These are phyloP conservation scores for Contarinia nasturtii DNA, from an alignment of 1,140 invertebrate genomes.

Conservation along the genomic window DNA sequence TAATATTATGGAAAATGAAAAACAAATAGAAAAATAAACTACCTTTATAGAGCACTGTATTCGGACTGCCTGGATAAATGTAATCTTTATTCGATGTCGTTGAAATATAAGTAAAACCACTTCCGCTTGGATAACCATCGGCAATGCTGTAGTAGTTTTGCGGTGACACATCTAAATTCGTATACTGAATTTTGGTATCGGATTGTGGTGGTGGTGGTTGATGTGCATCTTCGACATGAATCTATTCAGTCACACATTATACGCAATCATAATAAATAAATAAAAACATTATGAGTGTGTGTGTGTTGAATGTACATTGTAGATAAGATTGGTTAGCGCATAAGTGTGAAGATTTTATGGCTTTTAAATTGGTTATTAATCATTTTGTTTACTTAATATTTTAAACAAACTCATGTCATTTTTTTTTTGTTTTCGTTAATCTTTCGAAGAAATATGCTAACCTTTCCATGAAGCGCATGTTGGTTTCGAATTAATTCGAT, in stretches of 20 bases:
- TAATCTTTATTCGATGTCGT: slow-evolving; percentile 19
- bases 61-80: slow-evolving; percentile 22
- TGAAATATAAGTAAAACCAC: slow-evolving; percentile 3
- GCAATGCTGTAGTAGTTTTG: slow-evolving; percentile 4
- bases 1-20: too few relatives aligned
- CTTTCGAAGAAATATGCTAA: too few relatives aligned
- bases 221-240: background rate
- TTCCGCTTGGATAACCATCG: slow-evolving; percentile 8
- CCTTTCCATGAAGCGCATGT: background rate
- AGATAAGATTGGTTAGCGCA: too few relatives aligned
- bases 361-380: too few relatives aligned
- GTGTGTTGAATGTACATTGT: too few relatives aligned
- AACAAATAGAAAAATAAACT: slow-evolving; percentile 5
- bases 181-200: slow-evolving; percentile 20
- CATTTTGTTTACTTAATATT: too few relatives aligned
- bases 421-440: too few relatives aligned
- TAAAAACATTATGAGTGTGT: too few relatives aligned
- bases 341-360: too few relatives aligned
- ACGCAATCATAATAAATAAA: background rate
- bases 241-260: background rate
- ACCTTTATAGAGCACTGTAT: slow-evolving; percentile 29
- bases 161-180: slow-evolving; percentile 25
- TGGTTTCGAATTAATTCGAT: background rate
- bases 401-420: too few relatives aligned
- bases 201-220: slow-evolving; percentile 2